Percentiles rank a stretch among this genome's conserved stretches.
These are phyloP conservation scores for Apodemia duryi DNA, from an alignment of 2,888 invertebrate species.

Conservation along the genomic window DNA sequence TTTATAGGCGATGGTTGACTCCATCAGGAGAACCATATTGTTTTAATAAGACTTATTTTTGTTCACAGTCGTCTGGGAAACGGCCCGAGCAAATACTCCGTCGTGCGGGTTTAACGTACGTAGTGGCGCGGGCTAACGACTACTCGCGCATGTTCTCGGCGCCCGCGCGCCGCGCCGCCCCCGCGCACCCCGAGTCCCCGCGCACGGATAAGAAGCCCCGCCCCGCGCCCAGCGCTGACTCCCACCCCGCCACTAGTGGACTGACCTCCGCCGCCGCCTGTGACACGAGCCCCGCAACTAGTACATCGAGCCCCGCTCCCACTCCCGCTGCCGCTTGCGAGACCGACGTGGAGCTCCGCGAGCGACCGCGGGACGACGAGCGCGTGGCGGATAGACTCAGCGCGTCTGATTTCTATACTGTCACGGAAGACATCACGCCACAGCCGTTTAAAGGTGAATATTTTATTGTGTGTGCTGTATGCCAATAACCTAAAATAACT, in stretches of 20 bases:
- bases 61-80: constrained; percentile 36
- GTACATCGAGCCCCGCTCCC: constrained; percentile 63
- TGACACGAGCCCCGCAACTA: constrained; percentile 63
- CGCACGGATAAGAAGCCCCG: constrained; percentile 69
- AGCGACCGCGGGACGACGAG: constrained; percentile 40
- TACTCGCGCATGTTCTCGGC: constrained; percentile 75
- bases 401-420: constrained; percentile 72
- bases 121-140: constrained; percentile 79
- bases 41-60: not conserved
- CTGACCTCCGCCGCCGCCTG: constrained; percentile 22
- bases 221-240: constrained; percentile 35
- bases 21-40: too few species aligned
- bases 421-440: constrained; percentile 69
- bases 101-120: constrained; percentile 76
- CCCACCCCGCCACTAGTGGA: constrained; percentile 5
- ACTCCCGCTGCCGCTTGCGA: constrained; percentile 39
- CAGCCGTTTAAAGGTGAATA: constrained; percentile 70
- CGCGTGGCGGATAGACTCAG: constrained; percentile 56
- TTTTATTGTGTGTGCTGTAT: not conserved
- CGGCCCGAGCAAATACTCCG: constrained; percentile 61
- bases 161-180: constrained; percentile 61
- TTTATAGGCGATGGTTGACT: too few species aligned
- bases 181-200: constrained; percentile 67
- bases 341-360: constrained; percentile 49
- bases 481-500: too few species aligned